phyloP scores from a whole-genome alignment of 1,140 invertebrate genomes.

The Sycobia sp. region DNA sequence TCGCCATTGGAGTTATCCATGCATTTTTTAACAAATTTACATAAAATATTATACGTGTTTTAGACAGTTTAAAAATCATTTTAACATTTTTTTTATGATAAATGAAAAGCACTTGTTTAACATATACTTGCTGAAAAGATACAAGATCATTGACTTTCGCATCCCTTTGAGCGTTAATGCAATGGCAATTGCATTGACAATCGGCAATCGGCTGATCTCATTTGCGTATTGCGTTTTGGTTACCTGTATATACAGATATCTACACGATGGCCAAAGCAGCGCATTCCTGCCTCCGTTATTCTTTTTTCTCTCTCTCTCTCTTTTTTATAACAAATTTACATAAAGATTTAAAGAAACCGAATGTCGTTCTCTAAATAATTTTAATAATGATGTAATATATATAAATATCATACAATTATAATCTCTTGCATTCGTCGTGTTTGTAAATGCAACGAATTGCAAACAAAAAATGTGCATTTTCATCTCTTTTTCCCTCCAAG shows the following conservation, averaged over 20 bases:
- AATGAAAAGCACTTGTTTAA: no score
- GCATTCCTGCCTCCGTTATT: conserved; percentile 25
- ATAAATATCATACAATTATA: no score
- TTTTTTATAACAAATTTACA: conserved; percentile 10
- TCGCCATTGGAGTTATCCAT: no score
- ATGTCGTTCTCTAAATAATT: conserved; percentile 26
- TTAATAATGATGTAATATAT: conserved; percentile 26
- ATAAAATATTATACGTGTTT: conserved; percentile 1
- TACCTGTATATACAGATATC: conserved; percentile 27
- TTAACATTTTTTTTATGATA: no score
- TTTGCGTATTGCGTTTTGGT: conserved; percentile 28
- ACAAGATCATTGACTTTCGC: conserved; percentile 21
- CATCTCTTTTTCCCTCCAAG: conserved; percentile 5
- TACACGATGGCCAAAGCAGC: conserved; percentile 22
- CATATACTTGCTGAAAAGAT: not conserved
- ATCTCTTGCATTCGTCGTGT: not conserved
- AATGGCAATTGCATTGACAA: conserved; percentile 43
- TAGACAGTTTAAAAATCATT: not conserved
- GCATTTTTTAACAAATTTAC: not conserved
- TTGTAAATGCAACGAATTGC: not conserved
- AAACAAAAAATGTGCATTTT: conserved; percentile 26
- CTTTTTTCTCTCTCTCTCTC: conserved; percentile 4
- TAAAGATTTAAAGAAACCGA: conserved; percentile 27
- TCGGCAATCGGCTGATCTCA: conserved; percentile 46
- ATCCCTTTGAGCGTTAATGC: conserved; percentile 30